Percentiles rank a stretch among this genome's conserved stretches.
Conservation (phyloP, 2,888 invertebrate genomes). For the Sinelater perroti region DNA sequence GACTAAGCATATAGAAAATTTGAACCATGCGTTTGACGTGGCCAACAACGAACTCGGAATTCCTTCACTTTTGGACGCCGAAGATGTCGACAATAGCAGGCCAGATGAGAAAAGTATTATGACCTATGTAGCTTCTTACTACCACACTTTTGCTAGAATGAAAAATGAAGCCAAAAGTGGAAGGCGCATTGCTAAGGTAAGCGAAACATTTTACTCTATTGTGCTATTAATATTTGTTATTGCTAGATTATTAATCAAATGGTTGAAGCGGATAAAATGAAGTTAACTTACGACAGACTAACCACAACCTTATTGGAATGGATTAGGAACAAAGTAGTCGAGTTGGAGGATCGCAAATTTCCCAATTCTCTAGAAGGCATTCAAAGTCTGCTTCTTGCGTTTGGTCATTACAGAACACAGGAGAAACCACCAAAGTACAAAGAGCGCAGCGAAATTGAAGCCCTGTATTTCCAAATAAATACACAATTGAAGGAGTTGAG, state of each 20-base stretch:
- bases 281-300: slow-evolving; percentile 86
- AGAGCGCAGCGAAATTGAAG: slow-evolving; percentile 97
- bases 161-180: slow-evolving; percentile 99
- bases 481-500: slow-evolving; percentile 94
- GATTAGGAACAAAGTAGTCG: slow-evolving; percentile 86
- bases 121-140: slow-evolving; percentile 98
- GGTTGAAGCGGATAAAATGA: slow-evolving; percentile 94
- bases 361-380: slow-evolving; percentile 96
- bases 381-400: slow-evolving; percentile 85
- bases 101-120: slow-evolving; percentile 99
- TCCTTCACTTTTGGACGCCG: slow-evolving; percentile 91
- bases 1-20: slow-evolving; percentile 88
- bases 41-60: slow-evolving; percentile 94
- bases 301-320: slow-evolving; percentile 89
- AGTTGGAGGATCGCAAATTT: slow-evolving; percentile 85
- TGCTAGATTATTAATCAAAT: slow-evolving; percentile 92
- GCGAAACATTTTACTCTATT: slow-evolving; percentile 53
- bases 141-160: slow-evolving; percentile 99
- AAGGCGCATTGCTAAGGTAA: slow-evolving; percentile 94
- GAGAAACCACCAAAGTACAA: slow-evolving; percentile 99
- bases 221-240: slow-evolving; percentile 29
- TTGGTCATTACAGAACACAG: slow-evolving; percentile 94
- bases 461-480: slow-evolving; percentile 95
- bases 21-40: slow-evolving; percentile 97
- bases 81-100: slow-evolving; percentile 91